Evolutionary conservation across 2,797 vertebrate genomes (phyloP).

Genomic region (Dendrocincla tyrannina): DNA sequence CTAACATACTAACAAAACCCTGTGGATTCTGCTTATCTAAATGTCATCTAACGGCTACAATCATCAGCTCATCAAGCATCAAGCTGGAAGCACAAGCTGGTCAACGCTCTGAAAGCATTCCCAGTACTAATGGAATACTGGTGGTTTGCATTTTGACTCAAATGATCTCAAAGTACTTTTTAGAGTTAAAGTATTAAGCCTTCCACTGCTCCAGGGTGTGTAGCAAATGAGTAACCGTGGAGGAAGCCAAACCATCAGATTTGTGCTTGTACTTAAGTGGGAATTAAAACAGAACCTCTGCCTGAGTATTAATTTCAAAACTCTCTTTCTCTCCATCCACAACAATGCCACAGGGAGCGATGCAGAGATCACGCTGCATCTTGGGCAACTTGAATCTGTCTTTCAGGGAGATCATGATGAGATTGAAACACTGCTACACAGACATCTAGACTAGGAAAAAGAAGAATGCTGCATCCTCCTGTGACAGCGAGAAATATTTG

Average conservation of each 20-base stretch:
- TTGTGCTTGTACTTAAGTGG: background rate
- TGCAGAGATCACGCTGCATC: background rate
- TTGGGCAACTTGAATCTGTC: background rate
- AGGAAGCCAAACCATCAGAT: slow-evolving; percentile 27
- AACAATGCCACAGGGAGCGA: background rate
- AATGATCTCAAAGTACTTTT: background rate
- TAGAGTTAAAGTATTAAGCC: background rate
- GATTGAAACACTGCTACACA: background rate
- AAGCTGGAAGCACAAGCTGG: background rate
- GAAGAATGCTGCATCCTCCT: background rate
- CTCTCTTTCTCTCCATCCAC: background rate
- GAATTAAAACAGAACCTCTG: background rate
- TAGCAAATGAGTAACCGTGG: background rate
- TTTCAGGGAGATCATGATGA: background rate
- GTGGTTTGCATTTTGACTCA: slow-evolving; percentile 2
- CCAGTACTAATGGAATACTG: background rate
- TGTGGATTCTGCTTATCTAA: background rate
- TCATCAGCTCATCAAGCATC: background rate
- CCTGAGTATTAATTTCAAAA: background rate
- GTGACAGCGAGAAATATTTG: background rate
- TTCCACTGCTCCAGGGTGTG: background rate
- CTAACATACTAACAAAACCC: background rate
- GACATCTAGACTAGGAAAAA: background rate
- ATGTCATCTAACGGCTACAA: background rate
- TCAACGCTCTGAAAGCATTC: background rate